Percentiles rank a stretch among this genome's conserved stretches.
These are phyloP conservation scores for Galerucella calmariensis DNA, from an alignment of 2,888 invertebrate species.

Conservation along the genomic window DNA sequence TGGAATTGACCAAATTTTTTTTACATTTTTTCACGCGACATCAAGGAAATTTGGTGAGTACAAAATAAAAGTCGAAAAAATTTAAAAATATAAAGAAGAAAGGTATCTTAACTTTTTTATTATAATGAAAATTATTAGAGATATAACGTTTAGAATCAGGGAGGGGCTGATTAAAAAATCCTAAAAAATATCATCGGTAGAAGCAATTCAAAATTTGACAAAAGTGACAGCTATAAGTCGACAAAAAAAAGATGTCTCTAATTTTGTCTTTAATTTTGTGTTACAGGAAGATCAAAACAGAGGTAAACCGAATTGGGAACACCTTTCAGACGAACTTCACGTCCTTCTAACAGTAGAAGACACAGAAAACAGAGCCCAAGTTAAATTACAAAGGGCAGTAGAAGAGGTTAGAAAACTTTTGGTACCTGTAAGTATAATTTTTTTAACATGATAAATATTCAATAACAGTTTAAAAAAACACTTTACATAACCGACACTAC, in stretches of 20 bases:
- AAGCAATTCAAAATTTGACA: neutral
- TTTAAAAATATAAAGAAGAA: no score
- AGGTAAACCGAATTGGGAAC: conserved; percentile 99
- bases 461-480: no score
- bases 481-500: no score
- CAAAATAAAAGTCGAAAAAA: neutral
- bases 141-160: no score
- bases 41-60: conserved; percentile 5
- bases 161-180: no score
- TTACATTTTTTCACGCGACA: neutral
- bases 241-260: neutral
- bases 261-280: neutral
- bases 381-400: conserved; percentile 94
- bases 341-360: conserved; percentile 99
- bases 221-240: no score
- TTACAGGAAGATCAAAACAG: conserved; percentile 96
- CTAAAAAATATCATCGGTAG: no score
- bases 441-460: neutral
- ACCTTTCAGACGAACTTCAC: conserved; percentile 97
- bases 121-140: no score
- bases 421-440: conserved; percentile 83
- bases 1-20: neutral
- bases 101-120: no score
- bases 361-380: conserved; percentile 94
- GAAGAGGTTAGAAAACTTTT: conserved; percentile 98